These are phyloP conservation scores for Neomicropteryx cornuta DNA, from an alignment of 1,140 invertebrate species.

Conservation along the genomic window DNA sequence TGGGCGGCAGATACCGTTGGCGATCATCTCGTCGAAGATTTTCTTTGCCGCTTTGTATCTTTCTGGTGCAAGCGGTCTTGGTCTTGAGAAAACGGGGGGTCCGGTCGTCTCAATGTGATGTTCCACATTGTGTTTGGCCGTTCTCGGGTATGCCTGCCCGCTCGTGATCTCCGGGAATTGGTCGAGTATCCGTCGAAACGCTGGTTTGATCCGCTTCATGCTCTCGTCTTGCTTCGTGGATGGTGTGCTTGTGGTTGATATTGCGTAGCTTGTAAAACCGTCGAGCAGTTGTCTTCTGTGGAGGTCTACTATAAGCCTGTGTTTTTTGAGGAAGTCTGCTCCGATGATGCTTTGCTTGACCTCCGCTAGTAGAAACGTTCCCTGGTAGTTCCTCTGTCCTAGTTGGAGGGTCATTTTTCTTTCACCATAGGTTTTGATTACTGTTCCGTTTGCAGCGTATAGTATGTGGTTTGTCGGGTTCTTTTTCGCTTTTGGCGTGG, in stretches of 20 bases:
- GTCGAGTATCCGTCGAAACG: conserved; percentile 10
- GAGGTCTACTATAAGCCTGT: conserved; percentile 19
- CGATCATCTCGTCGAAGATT: conserved; percentile 24
- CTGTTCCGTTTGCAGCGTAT: not conserved
- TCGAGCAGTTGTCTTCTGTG: conserved; percentile 17
- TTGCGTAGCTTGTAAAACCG: conserved; percentile 6
- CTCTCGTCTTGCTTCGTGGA: not conserved
- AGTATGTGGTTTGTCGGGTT: not conserved
- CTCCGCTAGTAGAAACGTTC: conserved; percentile 21
- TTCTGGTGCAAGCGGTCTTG: conserved; percentile 22
- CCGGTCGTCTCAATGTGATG: conserved; percentile 19
- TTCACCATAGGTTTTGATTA: conserved; percentile 19
- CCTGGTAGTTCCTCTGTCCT: conserved; percentile 16
- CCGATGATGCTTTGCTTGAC: conserved; percentile 20
- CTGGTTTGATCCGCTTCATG: not conserved
- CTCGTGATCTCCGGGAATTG: conserved; percentile 17
- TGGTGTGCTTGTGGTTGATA: not conserved
- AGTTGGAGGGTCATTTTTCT: conserved; percentile 13
- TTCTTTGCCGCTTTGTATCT: conserved; percentile 16
- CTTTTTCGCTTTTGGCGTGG: not conserved
- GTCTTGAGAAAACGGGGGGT: conserved; percentile 14
- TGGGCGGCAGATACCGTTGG: conserved; percentile 20
- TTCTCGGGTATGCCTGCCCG: conserved; percentile 3
- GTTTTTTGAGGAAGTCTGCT: conserved; percentile 21
- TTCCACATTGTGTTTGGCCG: conserved; percentile 6